Percentiles rank a stretch among this genome's conserved stretches.
phyloP scores from a whole-genome alignment of 2,113 vertebrate species.

The Hystrix brachyura region DNA sequence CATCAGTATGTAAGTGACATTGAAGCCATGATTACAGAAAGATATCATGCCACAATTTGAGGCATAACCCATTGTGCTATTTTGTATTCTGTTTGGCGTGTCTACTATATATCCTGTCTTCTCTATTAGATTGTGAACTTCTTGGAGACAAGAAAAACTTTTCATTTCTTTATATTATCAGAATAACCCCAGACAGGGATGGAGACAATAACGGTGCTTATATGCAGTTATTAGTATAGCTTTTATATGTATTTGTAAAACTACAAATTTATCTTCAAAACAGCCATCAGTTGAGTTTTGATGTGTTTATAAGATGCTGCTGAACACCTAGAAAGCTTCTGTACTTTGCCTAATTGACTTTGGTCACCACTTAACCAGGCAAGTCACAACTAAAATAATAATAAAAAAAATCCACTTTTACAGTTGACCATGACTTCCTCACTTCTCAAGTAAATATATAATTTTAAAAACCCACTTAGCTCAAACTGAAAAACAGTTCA shows the following conservation, averaged over 20 bases:
- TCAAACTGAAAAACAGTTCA: constrained; percentile 73
- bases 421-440: constrained; percentile 38
- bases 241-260: constrained; percentile 24
- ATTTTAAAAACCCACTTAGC: constrained; percentile 59
- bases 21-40: background rate
- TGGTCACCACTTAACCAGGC: constrained; percentile 33
- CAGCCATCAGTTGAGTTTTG: background rate
- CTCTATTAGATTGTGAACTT: constrained; percentile 18
- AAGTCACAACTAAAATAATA: constrained; percentile 19
- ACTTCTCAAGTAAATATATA: constrained; percentile 72
- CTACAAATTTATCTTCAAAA: background rate
- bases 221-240: background rate
- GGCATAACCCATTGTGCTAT: background rate
- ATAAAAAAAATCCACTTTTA: constrained; percentile 13
- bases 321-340: background rate
- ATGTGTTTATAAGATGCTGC: background rate
- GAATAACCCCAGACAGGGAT: background rate
- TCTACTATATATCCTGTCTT: background rate
- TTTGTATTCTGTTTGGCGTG: constrained; percentile 7
- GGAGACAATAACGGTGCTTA: background rate
- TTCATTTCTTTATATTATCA: background rate
- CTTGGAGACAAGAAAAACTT: background rate
- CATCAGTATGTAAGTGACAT: background rate
- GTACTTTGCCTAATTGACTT: background rate
- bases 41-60: background rate